Base-by-base conservation (phyloP, 2,888 invertebrate genomes). In the Idaea biselata region DNA sequence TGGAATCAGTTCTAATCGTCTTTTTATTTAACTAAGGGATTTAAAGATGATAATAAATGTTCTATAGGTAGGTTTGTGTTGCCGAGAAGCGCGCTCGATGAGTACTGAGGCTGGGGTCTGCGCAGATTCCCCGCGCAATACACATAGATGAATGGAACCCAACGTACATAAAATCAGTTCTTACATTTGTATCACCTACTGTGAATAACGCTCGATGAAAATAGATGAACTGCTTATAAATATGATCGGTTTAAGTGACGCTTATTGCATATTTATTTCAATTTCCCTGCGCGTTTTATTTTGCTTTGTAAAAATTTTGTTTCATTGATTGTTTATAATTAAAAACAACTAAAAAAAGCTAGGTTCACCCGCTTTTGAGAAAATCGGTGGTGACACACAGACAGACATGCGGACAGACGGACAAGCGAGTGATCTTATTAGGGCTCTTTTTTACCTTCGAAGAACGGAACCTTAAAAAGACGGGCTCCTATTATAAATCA, bases 141-240 rank as follows among this genome's bases (percentile, higher is more conserved):
- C 78, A 76, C 80, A 75, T 72, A 76, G 83, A 92, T 92, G 91
- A 92, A 92, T 92, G 91, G 82, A 84, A 60, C 83, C 82, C 78
- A 80, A 82, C 83, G 81, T 75, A 76, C 80, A 81, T 82, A 79
- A 84, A 84, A 81, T 83, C 77, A 77, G 80, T 79, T 78, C 76
- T 78, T 81, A 81, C 82, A 84, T 87, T 85, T 80, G 80, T 83
- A 82, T 84, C 84, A 82, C 83, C 76, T 80, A 77, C 84, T 81
- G 80, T 78, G 78, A 86, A 85, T 86, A 84, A 84, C 80, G 80
- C 74, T 80, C 76, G 84, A 87, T 88, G 79, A 76, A 88, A 89
- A 89, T 89, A 90, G 86, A 84, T 74, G 73, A 77, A 81, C 72
- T 72, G 74, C 75, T 82, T 81, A 78, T 81, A 83, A 81, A 84